Conservation (phyloP, 2,888 invertebrate species). For the Pyrochroa serraticornis region DNA sequence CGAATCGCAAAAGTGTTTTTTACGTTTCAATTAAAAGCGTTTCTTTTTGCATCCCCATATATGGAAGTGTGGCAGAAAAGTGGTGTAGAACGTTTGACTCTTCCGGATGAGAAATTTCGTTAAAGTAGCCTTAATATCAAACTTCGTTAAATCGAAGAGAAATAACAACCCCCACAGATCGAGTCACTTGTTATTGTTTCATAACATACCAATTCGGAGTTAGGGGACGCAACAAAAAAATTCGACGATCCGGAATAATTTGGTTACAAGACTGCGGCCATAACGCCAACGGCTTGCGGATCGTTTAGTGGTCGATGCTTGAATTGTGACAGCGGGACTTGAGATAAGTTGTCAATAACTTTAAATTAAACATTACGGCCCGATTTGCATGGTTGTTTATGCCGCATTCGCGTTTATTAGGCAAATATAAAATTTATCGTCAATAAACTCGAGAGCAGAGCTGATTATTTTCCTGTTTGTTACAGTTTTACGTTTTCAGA, state of each 20-base stretch:
- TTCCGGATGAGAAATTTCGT: no score
- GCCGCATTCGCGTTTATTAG: conserved; percentile 29
- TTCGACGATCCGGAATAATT: conserved; percentile 1
- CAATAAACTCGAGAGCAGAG: conserved; percentile 28
- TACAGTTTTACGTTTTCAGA: conserved; percentile 21
- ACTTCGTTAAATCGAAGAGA: no score
- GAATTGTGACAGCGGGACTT: conserved; percentile 6
- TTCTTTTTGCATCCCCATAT: no score
- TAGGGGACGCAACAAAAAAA: not conserved
- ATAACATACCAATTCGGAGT: no score
- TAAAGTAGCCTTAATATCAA: no score
- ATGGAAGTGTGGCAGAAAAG: no score
- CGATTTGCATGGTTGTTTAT: conserved; percentile 31
- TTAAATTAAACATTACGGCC: conserved; percentile 25
- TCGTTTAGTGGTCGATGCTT: not conserved
- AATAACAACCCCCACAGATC: no score
- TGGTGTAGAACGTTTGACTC: no score
- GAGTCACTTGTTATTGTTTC: no score
- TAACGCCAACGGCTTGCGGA: not conserved
- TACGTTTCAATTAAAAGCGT: no score
- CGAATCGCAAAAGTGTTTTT: no score
- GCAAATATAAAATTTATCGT: conserved; percentile 26
- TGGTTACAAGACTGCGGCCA: no score
- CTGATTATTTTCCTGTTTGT: conserved; percentile 30
- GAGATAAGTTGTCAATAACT: conserved; percentile 24